Evolutionary conservation across 2,888 invertebrate species (phyloP).

Genomic region (Callyntrura guangdongensis): DNA sequence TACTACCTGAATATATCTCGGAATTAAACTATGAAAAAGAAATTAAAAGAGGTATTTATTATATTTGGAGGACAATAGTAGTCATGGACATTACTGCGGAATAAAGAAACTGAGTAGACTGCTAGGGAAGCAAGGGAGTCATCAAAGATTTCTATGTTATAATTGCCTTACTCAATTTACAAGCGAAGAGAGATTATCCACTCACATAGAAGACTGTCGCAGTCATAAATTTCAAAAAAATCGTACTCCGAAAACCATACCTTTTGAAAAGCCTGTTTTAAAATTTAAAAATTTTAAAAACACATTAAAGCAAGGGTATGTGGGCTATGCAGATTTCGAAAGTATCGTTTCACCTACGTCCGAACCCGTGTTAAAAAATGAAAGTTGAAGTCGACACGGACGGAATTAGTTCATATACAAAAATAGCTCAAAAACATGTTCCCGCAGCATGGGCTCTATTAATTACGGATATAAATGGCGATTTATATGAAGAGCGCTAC

Average conservation of each 20-base stretch:
- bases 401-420: neutral
- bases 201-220: neutral
- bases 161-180: neutral
- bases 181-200: neutral
- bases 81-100: too few relatives aligned
- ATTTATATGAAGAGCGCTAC: conserved; percentile 34
- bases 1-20: conserved; percentile 52
- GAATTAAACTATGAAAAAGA: neutral
- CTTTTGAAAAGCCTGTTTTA: neutral
- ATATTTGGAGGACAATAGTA: conserved; percentile 22
- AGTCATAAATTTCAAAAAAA: neutral
- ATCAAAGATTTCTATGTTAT: conserved; percentile 18
- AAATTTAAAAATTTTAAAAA: conserved; percentile 52
- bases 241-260: neutral
- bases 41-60: conserved; percentile 16
- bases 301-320: conserved; percentile 37
- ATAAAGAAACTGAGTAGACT: conserved; percentile 23
- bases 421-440: conserved; percentile 16
- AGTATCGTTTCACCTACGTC: neutral
- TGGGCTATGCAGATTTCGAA: conserved; percentile 58
- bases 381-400: conserved; percentile 16
- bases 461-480: conserved; percentile 26
- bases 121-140: neutral
- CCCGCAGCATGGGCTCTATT: conserved; percentile 4
- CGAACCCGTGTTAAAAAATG: neutral